Conservation (phyloP, 2,797 vertebrate genomes). For the Lates japonicus region DNA sequence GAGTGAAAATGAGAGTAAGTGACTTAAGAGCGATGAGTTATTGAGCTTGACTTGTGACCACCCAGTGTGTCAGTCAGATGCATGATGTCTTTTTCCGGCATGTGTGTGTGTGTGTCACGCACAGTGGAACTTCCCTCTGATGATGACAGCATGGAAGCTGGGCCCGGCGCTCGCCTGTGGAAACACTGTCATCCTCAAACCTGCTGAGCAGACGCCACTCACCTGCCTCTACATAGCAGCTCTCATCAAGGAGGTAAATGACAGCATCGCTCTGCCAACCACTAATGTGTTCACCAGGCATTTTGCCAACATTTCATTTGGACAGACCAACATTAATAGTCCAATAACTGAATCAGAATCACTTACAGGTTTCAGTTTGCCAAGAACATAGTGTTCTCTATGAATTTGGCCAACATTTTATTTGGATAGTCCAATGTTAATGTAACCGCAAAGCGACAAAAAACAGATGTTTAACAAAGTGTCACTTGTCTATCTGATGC, state of each 20-base stretch:
- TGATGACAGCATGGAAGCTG: conserved; percentile 99
- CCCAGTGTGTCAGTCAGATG: conserved; percentile 76
- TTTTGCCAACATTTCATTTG: conserved; percentile 13
- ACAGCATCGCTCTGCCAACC: conserved; percentile 4
- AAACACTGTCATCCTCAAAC: conserved; percentile 97
- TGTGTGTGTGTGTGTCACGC: conserved; percentile 54
- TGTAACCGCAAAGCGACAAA: conserved; percentile 44
- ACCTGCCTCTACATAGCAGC: conserved; percentile 96
- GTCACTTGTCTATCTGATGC: conserved; percentile 33
- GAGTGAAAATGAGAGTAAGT: conserved; percentile 80
- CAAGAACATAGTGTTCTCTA: conserved; percentile 58
- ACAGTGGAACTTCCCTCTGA: conserved; percentile 99
- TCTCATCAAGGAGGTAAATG: conserved; percentile 93
- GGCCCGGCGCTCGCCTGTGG: conserved; percentile 96
- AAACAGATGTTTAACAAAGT: conserved; percentile 53
- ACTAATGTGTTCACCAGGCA: conserved; percentile 5
- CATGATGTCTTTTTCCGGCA: conserved; percentile 68
- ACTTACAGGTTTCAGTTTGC: conserved; percentile 41
- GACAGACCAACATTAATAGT: conserved; percentile 25
- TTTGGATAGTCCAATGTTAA: conserved; percentile 40
- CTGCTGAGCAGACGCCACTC: conserved; percentile 98
- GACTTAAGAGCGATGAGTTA: conserved; percentile 80
- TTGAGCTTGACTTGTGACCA: conserved; percentile 80
- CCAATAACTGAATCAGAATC: conserved; percentile 41
- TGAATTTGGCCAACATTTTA: conserved; percentile 49